Conservation (phyloP, 2,888 invertebrate genomes). For the Philhelius pedissequus region DNA sequence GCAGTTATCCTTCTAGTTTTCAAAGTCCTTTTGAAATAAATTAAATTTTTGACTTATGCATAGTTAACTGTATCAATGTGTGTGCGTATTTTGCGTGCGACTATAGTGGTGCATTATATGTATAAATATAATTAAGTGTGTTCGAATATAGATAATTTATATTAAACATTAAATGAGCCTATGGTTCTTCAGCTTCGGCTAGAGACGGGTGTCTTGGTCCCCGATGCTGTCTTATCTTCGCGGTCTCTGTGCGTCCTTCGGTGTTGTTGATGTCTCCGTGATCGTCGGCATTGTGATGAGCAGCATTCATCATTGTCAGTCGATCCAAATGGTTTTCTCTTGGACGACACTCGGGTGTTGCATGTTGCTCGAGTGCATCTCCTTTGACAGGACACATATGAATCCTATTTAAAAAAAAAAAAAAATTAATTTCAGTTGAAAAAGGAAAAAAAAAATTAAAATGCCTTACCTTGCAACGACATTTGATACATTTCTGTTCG, state of each 20-base stretch:
- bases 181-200: slow-evolving; percentile 57
- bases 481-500: slow-evolving; percentile 92
- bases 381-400: slow-evolving; percentile 88
- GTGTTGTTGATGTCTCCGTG: slow-evolving; percentile 77
- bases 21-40: slow-evolving; percentile 45
- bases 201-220: slow-evolving; percentile 32
- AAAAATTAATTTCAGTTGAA: background rate
- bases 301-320: slow-evolving; percentile 79
- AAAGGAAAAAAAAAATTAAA: background rate
- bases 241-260: slow-evolving; percentile 74
- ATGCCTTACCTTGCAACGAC: slow-evolving; percentile 91
- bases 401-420: slow-evolving; percentile 82
- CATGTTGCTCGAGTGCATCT: slow-evolving; percentile 87
- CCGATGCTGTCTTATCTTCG: slow-evolving; percentile 64
- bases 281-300: slow-evolving; percentile 76
- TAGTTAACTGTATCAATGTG: slow-evolving; percentile 43
- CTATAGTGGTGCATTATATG: slow-evolving; percentile 65
- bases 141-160: slow-evolving; percentile 35
- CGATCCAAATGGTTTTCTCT: slow-evolving; percentile 80
- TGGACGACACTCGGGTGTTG: slow-evolving; percentile 79
- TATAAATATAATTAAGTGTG: slow-evolving; percentile 65
- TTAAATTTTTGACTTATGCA: slow-evolving; percentile 42
- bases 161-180: slow-evolving; percentile 39
- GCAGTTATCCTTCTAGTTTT: slow-evolving; percentile 18
- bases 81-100: slow-evolving; percentile 62